Evolutionary conservation across 1,140 invertebrate species (phyloP).

Genomic region (Drosophila nikananu): DNA sequence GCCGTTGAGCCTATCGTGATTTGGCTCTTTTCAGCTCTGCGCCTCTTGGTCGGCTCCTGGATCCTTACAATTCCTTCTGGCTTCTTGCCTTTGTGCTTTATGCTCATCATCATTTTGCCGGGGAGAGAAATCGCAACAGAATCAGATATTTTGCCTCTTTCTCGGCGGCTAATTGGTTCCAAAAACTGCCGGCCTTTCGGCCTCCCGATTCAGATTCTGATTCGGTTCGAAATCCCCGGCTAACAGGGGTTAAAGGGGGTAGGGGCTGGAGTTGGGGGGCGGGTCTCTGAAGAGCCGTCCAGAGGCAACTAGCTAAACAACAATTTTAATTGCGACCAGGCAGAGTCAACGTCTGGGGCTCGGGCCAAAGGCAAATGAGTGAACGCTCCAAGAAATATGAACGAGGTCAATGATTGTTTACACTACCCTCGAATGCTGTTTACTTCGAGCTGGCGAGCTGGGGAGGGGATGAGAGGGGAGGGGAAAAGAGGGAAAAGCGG

Average conservation of each 20-base stretch:
- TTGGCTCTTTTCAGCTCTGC: conserved; percentile 33
- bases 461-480: background rate
- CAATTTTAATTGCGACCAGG: conserved; percentile 74
- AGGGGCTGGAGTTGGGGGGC: too few species aligned
- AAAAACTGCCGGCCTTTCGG: conserved; percentile 38
- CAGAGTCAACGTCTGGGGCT: conserved; percentile 53
- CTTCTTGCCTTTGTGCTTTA: conserved; percentile 55
- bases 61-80: conserved; percentile 43
- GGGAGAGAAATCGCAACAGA: conserved; percentile 37
- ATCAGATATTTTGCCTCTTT: conserved; percentile 41
- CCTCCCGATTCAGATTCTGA: conserved; percentile 26
- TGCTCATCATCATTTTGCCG: conserved; percentile 71
- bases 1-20: conserved; percentile 55
- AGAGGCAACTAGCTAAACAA: conserved; percentile 58
- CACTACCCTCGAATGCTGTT: conserved; percentile 83
- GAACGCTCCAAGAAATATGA: conserved; percentile 72
- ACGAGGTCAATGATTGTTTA: conserved; percentile 85
- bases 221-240: conserved; percentile 8
- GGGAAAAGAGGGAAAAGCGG: background rate
- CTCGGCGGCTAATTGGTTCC: conserved; percentile 63
- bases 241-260: background rate
- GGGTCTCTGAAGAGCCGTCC: conserved; percentile 15
- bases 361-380: conserved; percentile 76
- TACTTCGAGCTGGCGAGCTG: conserved; percentile 45
- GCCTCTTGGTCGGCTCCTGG: conserved; percentile 8